Evolutionary conservation across 2,797 vertebrate species (phyloP).

Genomic region (Falco cherrug): DNA sequence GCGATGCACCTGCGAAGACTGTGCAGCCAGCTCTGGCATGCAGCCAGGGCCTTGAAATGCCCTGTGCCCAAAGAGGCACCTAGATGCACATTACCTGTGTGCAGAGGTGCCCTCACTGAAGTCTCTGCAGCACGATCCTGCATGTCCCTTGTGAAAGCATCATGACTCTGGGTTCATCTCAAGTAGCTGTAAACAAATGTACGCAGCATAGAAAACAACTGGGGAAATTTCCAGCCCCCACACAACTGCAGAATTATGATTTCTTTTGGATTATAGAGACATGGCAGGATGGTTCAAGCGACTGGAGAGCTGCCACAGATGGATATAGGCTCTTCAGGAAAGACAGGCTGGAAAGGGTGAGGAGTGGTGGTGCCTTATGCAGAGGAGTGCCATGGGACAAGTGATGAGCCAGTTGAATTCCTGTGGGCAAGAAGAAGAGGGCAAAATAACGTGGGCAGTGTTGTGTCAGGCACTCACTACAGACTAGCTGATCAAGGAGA

Average conservation of each 20-base stretch:
- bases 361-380: not conserved
- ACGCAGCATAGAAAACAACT: not conserved
- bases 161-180: not conserved
- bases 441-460: not conserved
- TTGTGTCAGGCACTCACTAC: not conserved
- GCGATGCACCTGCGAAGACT: not conserved
- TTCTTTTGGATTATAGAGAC: not conserved
- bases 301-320: not conserved
- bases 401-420: not conserved
- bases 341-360: not conserved
- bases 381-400: not conserved
- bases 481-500: not conserved
- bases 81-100: not conserved
- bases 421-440: not conserved
- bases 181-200: not conserved
- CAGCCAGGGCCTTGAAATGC: not conserved
- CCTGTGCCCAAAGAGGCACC: not conserved
- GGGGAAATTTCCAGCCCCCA: not conserved
- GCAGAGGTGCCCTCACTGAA: not conserved
- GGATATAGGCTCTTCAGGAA: not conserved
- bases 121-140: not conserved
- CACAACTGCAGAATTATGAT: not conserved
- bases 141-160: not conserved
- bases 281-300: fast-evolving
- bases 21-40: not conserved